Percentiles rank a stretch among this genome's conserved stretches.
These are phyloP conservation scores for Mesocricetus auratus DNA, from an alignment of 2,113 vertebrate species.

Conservation along the genomic window DNA sequence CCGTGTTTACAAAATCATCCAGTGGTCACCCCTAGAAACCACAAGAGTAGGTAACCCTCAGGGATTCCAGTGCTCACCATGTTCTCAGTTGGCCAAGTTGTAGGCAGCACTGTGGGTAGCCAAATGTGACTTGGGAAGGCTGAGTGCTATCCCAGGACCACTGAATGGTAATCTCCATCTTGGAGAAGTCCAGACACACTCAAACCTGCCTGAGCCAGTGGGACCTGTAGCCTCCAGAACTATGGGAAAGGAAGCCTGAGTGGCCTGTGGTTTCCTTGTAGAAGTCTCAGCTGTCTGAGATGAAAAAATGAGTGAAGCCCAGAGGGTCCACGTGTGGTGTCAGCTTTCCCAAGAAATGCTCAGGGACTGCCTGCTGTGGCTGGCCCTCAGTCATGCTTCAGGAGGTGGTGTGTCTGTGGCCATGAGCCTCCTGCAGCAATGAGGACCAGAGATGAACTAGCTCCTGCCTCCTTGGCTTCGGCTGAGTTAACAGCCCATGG, in stretches of 20 bases:
- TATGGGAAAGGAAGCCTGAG: not conserved
- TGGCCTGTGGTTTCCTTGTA: too few relatives aligned
- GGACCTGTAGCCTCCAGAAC: not conserved
- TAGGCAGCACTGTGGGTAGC: too few relatives aligned
- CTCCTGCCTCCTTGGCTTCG: not conserved
- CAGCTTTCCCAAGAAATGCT: not conserved
- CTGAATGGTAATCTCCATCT: not conserved
- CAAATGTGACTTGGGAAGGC: not conserved
- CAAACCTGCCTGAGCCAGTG: not conserved
- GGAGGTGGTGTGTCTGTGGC: not conserved
- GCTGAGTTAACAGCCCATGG: not conserved
- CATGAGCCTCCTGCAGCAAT: not conserved
- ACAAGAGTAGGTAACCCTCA: not conserved
- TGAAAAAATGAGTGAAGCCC: not conserved
- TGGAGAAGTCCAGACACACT: too few relatives aligned
- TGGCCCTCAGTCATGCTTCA: not conserved
- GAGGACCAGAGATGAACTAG: not conserved
- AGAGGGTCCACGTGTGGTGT: not conserved
- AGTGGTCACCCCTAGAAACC: not conserved
- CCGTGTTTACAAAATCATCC: not conserved
- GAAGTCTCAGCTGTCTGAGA: not conserved
- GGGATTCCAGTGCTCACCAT: not conserved
- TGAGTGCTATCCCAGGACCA: not conserved
- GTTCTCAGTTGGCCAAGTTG: not conserved
- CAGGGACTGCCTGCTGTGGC: not conserved